Evolutionary conservation across 2,797 vertebrate genomes (phyloP).

Genomic region (Basileuterus tristriatus): DNA sequence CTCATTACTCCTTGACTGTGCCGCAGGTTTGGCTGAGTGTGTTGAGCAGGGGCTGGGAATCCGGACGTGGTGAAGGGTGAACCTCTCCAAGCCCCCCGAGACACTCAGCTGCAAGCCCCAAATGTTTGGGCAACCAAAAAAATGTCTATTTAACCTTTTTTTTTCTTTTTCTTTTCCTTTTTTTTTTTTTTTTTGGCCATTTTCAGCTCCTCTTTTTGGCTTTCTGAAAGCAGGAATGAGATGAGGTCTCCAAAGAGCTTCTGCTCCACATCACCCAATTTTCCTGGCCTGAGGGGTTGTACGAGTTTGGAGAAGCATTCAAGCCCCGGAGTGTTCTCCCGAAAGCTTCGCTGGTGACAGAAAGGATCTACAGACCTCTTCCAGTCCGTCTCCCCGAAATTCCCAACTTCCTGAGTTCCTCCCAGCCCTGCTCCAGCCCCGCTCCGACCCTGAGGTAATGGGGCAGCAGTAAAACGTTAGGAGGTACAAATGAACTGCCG

Average conservation of each 20-base stretch:
- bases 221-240: not conserved
- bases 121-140: not conserved
- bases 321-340: not conserved
- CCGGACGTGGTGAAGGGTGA: not conserved
- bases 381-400: not conserved
- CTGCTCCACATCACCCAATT: not conserved
- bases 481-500: conserved; percentile 72
- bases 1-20: not conserved
- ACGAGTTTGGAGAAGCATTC: not conserved
- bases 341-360: not conserved
- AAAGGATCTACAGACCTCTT: not conserved
- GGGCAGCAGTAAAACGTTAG: conserved; percentile 66
- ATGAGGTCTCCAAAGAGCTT: not conserved
- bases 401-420: conserved; percentile 38
- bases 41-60: not conserved
- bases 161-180: too few species aligned
- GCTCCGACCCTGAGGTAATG: conserved; percentile 42
- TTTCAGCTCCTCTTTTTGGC: not conserved
- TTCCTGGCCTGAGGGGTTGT: not conserved
- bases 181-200: accelerated
- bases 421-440: conserved; percentile 8
- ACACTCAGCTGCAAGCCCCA: not conserved
- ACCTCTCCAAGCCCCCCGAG: not conserved
- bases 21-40: not conserved
- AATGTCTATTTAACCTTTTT: too few species aligned